Evolutionary conservation across 2,113 vertebrate genomes (phyloP).

Genomic region (Eudyptes chrysolophus): DNA sequence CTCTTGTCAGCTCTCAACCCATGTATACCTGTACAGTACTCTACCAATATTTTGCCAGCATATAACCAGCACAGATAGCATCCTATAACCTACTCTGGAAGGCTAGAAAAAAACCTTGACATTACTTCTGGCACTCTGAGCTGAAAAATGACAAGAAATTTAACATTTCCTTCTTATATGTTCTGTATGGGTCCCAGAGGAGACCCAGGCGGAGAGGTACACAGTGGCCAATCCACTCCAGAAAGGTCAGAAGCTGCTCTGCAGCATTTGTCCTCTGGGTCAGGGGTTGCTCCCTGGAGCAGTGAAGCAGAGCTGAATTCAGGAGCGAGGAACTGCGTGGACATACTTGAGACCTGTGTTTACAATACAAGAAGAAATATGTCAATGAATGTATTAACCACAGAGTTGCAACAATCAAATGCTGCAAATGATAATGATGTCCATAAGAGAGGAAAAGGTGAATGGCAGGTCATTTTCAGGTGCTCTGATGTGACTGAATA

Average conservation of each 20-base stretch:
- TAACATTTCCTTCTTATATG: not conserved
- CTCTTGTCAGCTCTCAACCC: not conserved
- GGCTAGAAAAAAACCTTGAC: not conserved
- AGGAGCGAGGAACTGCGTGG: not conserved
- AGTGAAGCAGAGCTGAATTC: not conserved
- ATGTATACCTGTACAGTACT: not conserved
- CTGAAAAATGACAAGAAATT: not conserved
- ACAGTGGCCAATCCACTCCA: not conserved
- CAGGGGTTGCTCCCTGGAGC: not conserved
- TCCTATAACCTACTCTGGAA: not conserved
- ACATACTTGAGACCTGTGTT: not conserved
- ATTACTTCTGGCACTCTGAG: not conserved
- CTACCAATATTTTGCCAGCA: not conserved
- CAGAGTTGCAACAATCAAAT: not conserved
- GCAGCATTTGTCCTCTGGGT: not conserved
- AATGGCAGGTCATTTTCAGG: not conserved
- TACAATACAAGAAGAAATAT: not conserved
- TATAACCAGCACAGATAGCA: not conserved
- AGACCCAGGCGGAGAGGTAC: not conserved
- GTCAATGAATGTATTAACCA: not conserved
- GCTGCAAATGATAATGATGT: not conserved
- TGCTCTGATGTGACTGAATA: not conserved
- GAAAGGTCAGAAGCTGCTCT: not conserved
- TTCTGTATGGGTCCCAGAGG: not conserved
- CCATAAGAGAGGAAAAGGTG: not conserved